These are phyloP conservation scores for Nerophis lumbriciformis DNA, from an alignment of 2,113 vertebrate species.

Conservation along the genomic window DNA sequence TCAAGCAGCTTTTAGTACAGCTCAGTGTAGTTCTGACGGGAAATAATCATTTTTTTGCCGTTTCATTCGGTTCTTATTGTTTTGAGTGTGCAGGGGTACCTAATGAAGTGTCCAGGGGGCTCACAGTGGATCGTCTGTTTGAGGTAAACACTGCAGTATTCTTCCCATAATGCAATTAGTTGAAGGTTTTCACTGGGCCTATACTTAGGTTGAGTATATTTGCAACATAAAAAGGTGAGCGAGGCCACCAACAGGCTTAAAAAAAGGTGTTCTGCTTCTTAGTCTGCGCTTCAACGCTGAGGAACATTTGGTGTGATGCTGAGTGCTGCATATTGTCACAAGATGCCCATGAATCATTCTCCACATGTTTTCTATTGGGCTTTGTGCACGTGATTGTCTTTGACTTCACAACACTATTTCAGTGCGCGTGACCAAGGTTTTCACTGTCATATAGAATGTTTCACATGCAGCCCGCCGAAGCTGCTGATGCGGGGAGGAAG, in stretches of 20 bases:
- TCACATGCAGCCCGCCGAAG: neutral
- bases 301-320: neutral
- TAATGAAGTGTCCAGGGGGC: neutral
- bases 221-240: neutral
- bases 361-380: conserved; percentile 14
- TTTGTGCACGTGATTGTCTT: neutral
- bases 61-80: no score
- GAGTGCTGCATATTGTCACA: neutral
- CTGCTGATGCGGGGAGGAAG: conserved; percentile 28
- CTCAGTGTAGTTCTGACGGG: no score
- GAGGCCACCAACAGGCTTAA: neutral
- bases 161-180: neutral
- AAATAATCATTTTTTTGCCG: no score
- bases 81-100: neutral
- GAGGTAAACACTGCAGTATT: neutral
- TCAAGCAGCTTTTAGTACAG: no score
- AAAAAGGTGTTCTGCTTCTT: neutral
- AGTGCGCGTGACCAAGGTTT: no score
- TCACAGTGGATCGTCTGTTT: neutral
- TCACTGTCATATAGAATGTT: neutral
- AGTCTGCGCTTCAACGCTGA: neutral
- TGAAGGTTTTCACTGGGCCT: neutral
- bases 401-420: neutral
- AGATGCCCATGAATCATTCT: neutral
- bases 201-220: neutral